Evolutionary conservation across 2,113 vertebrate species (phyloP).

Genomic region (Accipiter virgatus): DNA sequence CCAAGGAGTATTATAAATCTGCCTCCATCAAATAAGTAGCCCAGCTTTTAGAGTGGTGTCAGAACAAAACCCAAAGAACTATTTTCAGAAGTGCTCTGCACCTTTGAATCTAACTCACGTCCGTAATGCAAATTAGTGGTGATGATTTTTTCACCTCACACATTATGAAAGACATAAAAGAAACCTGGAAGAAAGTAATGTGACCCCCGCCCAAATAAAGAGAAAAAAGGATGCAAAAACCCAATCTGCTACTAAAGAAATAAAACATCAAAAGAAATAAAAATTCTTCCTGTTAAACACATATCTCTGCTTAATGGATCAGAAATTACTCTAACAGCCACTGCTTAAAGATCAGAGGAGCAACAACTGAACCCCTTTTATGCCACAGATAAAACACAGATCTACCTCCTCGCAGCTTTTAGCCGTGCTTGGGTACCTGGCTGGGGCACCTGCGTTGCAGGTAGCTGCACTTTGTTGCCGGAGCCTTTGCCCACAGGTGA

Average conservation of each 20-base stretch:
- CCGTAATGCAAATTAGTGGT: neutral
- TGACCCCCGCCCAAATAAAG: neutral
- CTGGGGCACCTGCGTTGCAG: neutral
- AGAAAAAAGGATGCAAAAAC: neutral
- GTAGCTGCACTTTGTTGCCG: no score
- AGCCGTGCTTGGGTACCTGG: neutral
- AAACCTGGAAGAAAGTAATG: neutral
- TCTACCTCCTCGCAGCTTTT: neutral
- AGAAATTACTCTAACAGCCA: neutral
- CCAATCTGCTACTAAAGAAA: neutral
- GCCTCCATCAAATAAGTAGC: neutral
- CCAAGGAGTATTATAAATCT: neutral
- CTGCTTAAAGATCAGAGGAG: neutral
- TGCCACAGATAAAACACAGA: neutral
- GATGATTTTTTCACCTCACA: neutral
- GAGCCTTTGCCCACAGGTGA: neutral
- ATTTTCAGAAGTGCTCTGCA: neutral
- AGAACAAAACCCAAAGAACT: neutral
- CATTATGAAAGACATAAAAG: neutral
- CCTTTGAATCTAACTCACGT: neutral
- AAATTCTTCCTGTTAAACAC: neutral
- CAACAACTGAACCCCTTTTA: neutral
- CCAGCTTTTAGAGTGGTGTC: neutral
- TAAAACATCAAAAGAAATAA: conserved; percentile 29
- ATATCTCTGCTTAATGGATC: neutral